These are phyloP conservation scores for Osmerus eperlanus DNA, from an alignment of 2,113 vertebrate genomes.

Conservation along the genomic window DNA sequence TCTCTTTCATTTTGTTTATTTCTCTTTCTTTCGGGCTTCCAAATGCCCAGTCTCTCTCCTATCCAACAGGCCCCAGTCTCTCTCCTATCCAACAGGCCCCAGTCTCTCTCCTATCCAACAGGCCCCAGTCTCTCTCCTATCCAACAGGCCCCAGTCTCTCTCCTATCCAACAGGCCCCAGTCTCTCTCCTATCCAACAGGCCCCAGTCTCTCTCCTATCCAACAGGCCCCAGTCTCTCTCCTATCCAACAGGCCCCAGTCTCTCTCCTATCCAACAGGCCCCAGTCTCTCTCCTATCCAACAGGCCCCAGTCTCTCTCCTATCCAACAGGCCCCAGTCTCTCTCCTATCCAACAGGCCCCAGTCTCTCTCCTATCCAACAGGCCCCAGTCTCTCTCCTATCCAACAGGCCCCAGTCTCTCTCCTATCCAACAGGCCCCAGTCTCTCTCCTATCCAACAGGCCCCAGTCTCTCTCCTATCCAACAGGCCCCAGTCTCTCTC, in stretches of 20 bases:
- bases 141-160: slow-evolving; percentile 8
- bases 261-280: neutral
- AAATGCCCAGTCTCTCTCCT: slow-evolving; percentile 27
- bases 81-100: neutral
- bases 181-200: slow-evolving; percentile 2
- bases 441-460: neutral
- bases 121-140: neutral
- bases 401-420: slow-evolving; percentile 8
- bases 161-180: neutral
- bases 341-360: neutral
- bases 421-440: neutral
- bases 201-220: slow-evolving; percentile 4
- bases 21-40: slow-evolving; percentile 60
- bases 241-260: slow-evolving; percentile 5
- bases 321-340: slow-evolving; percentile 1
- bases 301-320: neutral
- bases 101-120: slow-evolving; percentile 7
- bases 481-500: neutral
- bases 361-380: slow-evolving; percentile 7
- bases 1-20: slow-evolving; percentile 64
- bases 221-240: slow-evolving; percentile 2
- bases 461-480: slow-evolving; percentile 4
- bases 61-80: slow-evolving; percentile 4
- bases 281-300: slow-evolving; percentile 6
- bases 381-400: neutral